Evolutionary conservation across 2,797 vertebrate species (phyloP), one percentile per base, ranked within the genome.

Genomic region (Nannoperca australis): DNA sequence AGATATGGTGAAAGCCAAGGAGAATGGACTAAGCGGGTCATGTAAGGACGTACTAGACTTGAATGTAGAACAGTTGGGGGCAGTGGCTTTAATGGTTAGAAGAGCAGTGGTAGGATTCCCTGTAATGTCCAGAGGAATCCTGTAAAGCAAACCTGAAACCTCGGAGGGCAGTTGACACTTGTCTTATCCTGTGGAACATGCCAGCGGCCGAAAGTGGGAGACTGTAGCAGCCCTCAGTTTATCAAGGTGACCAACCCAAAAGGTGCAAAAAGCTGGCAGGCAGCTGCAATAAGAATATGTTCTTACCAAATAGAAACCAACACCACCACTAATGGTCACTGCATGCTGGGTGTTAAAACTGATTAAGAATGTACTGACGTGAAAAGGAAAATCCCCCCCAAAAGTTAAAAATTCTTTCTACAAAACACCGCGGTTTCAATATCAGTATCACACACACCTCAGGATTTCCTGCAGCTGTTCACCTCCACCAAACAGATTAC

Each of bases 1-100:
- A 87, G 85, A 90, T 85, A 88, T 30, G 78, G 66, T 47, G 87
- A 88, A 87, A 82, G 87, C 87, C 90, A 90, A 88, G 70, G 76
- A 86, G 86, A 86, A 85, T 58, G 18, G 77, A 83, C 70, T 27
- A 65, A 78, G 76, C 22, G 12, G 89, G 90, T 93, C 84, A 89
- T 79, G 42, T 72, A 50, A 92, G 91, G 92, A 92, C 88, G 87
- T 58, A 50, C 2, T 40, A 13, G 14, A 70, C 56, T 69, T 58
- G 34, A 54, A 64, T 73, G 79, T 51, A 45, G 32, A 76, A 74
- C 51, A 74, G 58, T 76, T 79, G 11, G 59, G 4, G 34, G 63
- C 55, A 66, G 58, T n/a, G 42, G 34, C 49, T 70, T 3, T 9
- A 15, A 34, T 9, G 11, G 30, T 64, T 54, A 50, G 32, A 70